Conservation (phyloP, 1,140 invertebrate species). For the Littorina saxatilis region DNA sequence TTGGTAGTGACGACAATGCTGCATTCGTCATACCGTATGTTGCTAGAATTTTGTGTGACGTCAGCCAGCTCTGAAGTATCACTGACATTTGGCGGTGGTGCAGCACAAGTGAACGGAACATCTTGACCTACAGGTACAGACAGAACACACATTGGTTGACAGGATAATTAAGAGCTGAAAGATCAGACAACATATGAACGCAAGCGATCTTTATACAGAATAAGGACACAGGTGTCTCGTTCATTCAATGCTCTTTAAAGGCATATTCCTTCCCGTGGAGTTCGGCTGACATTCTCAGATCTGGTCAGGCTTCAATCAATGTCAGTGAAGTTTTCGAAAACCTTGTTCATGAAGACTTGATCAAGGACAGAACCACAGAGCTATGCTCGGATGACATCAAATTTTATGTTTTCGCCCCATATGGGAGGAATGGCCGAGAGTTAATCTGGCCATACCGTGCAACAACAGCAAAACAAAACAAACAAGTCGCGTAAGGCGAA, state of each 20-base stretch:
- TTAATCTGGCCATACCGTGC: no score
- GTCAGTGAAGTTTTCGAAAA: no score
- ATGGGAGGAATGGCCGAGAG: no score
- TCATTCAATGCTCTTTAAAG: not conserved
- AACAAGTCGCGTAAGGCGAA: no score
- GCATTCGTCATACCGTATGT: not conserved
- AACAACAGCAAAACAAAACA: no score
- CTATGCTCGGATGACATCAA: no score
- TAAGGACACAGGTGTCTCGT: not conserved
- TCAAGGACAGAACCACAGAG: no score
- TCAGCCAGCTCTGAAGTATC: not conserved
- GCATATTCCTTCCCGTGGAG: not conserved
- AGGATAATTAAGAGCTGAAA: not conserved
- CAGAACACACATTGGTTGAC: no score
- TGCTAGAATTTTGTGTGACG: not conserved
- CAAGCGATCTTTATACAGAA: not conserved
- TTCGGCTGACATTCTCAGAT: not conserved
- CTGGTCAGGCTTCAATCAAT: not conserved
- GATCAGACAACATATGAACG: not conserved
- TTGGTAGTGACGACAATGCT: slow-evolving; percentile 21
- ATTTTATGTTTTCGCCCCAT: no score
- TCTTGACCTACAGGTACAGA: not conserved
- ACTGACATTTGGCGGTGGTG: not conserved
- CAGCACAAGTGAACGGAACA: slow-evolving; percentile 8
- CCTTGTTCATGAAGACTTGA: no score